phyloP scores from a whole-genome alignment of 2,113 vertebrate genomes.

The Oncorhynchus gorbuscha region DNA sequence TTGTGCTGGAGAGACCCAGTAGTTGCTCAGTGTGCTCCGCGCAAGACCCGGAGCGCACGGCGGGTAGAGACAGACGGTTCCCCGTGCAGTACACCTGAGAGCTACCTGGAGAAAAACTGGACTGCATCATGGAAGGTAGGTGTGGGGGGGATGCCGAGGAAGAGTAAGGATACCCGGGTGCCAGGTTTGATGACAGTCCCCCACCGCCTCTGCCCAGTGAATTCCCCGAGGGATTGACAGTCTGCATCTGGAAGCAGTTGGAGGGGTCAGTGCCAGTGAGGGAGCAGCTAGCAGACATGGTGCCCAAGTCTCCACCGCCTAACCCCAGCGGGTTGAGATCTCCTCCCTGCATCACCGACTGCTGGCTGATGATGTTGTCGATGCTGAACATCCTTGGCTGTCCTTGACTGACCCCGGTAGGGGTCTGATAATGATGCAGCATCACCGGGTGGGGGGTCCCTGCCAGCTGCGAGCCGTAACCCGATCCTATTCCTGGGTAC shows the following conservation, averaged over 20 bases:
- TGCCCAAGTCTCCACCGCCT: constrained; percentile 60
- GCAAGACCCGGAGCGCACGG: constrained; percentile 74
- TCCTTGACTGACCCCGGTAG: constrained; percentile 68
- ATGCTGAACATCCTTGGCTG: constrained; percentile 91
- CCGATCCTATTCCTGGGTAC: constrained; percentile 71
- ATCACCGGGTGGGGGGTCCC: constrained; percentile 74
- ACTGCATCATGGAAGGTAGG: constrained; percentile 73
- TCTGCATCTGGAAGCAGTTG: constrained; percentile 78
- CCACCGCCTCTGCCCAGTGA: constrained; percentile 68
- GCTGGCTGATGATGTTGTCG: constrained; percentile 88
- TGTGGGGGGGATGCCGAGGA: constrained; percentile 78
- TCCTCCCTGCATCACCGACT: constrained; percentile 74
- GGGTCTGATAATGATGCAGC: constrained; percentile 79
- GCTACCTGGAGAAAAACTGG: constrained; percentile 75
- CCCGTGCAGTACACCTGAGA: constrained; percentile 83
- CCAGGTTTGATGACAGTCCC: constrained; percentile 66
- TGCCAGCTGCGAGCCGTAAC: constrained; percentile 73
- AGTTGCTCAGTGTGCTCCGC: constrained; percentile 85
- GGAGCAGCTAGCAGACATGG: constrained; percentile 76
- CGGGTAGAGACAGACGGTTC: constrained; percentile 76
- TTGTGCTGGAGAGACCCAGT: constrained; percentile 75
- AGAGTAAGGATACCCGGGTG: constrained; percentile 72
- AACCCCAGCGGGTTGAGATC: constrained; percentile 74
- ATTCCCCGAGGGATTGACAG: constrained; percentile 67
- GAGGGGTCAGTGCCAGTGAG: constrained; percentile 69